These are phyloP conservation scores for Tachystola acroxantha DNA, from an alignment of 2,888 invertebrate genomes.

Conservation along the genomic window DNA sequence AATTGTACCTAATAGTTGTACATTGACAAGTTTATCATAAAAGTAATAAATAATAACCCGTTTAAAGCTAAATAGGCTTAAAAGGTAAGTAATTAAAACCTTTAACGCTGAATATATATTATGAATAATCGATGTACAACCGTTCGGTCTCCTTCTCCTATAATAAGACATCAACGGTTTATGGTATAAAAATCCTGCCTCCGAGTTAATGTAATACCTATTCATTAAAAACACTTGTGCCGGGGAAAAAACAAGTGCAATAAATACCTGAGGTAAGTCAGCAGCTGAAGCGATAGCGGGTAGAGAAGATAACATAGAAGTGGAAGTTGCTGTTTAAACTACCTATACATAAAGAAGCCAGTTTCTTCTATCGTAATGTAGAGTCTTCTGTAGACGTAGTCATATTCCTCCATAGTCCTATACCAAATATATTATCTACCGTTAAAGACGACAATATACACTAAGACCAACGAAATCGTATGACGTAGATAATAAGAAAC, in stretches of 20 bases:
- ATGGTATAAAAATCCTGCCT: slow-evolving; percentile 54
- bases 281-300: slow-evolving; percentile 11
- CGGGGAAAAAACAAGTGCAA: slow-evolving; percentile 49
- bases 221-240: slow-evolving; percentile 70
- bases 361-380: too few species aligned
- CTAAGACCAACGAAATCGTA: too few species aligned
- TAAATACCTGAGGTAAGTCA: slow-evolving; percentile 26
- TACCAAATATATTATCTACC: too few species aligned
- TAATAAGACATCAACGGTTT: slow-evolving; percentile 72
- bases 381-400: too few species aligned
- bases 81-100: slow-evolving; percentile 44
- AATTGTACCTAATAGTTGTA: too few species aligned
- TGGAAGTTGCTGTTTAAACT: too few species aligned
- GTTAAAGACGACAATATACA: too few species aligned
- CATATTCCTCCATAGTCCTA: too few species aligned
- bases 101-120: slow-evolving; percentile 63
- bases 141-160: slow-evolving; percentile 37
- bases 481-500: too few species aligned
- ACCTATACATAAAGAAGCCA: too few species aligned
- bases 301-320: too few species aligned
- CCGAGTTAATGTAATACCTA: slow-evolving; percentile 63
- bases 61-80: slow-evolving; percentile 21
- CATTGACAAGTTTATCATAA: too few species aligned
- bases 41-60: slow-evolving; percentile 10
- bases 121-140: slow-evolving; percentile 45